phyloP scores from a whole-genome alignment of 2,888 invertebrate genomes.

The Pilophorus perplexus region DNA sequence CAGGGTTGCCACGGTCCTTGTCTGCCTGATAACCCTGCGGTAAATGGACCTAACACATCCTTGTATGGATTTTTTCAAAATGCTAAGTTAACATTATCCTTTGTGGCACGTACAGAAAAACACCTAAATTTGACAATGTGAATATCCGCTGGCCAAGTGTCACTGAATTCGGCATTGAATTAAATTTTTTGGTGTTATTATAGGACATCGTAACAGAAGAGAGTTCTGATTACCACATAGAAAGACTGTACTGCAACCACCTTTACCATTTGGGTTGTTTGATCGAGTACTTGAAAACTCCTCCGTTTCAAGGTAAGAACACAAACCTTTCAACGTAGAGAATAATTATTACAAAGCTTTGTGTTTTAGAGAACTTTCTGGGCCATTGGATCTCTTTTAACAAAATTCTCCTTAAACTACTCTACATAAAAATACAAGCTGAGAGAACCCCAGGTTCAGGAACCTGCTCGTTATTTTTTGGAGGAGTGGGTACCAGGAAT shows the following conservation, averaged over 20 bases:
- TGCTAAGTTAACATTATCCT: too few species aligned
- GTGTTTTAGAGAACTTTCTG: too few species aligned
- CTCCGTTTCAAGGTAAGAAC: conserved; percentile 66
- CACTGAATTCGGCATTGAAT: neutral
- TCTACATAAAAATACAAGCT: too few species aligned
- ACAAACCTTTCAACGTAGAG: neutral
- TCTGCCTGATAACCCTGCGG: conserved; percentile 60
- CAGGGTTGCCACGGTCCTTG: conserved; percentile 62
- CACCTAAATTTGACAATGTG: too few species aligned
- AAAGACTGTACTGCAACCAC: conserved; percentile 71
- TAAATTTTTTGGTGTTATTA: conserved; percentile 44
- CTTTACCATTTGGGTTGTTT: conserved; percentile 69
- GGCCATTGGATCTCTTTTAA: too few species aligned
- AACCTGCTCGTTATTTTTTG: too few species aligned
- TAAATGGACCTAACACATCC: conserved; percentile 51
- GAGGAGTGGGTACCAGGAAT: too few species aligned
- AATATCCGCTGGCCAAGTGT: neutral
- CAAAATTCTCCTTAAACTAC: too few species aligned
- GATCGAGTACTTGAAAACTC: conserved; percentile 65
- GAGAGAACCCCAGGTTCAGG: too few species aligned
- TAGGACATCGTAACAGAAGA: conserved; percentile 60
- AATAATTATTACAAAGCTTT: too few species aligned
- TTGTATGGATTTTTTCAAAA: too few species aligned
- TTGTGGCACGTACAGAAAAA: too few species aligned
- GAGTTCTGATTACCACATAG: conserved; percentile 60